Evolutionary conservation across 1,140 invertebrate genomes (phyloP), one percentile per base, ranked within the genome.

Genomic region (Pinna nobilis): DNA sequence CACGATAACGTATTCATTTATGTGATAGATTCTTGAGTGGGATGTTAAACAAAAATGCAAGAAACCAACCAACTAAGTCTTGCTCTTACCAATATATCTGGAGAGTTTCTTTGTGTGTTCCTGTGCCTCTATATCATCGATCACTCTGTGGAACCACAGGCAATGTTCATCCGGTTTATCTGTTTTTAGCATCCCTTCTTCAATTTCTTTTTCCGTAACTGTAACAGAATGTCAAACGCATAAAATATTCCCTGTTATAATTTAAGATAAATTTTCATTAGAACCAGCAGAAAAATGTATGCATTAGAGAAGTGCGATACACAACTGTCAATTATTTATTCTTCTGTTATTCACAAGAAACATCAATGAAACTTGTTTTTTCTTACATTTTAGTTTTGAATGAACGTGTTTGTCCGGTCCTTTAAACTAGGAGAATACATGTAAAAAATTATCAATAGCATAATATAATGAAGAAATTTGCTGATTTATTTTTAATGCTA

Each of bases 131-230:
- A 84, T 80, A 30, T 77, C 73, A 20, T 55, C 35, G 6, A 84
- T 79, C 1, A 67, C 68, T 49, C 81, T 60, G 33, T 78, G 63
- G 20, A 84, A 74, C 83, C 83, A 84, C 0, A 82, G 25, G 49
- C 82, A 81, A 33, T 75, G 67, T 25, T 72, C 64, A 11, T 28
- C 60, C 3, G 33, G 37, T 7, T 77, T 47, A 2, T 51, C 28
- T 3, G 59, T 20, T n/a, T 50, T 37, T 0, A 79, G 37, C 18
- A 81, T 23, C 11, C 78, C 76, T 4, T 35, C n/a, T 28, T 51
- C 39, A 6, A 82, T 71, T 47, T 83, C 80, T n/a, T 70, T 61
- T 63, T 84, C 83, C 9, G 78, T 83, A 25, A 82, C 81, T 80
- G 59, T 49, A 61, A 73, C 41, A 61, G 3, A 64, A 60, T 59